A percentile compares a stretch with the other conserved stretches of the same genome.
These are phyloP conservation scores for Rhabdomys pumilio DNA, from an alignment of 2,797 vertebrate genomes.

Conservation along the genomic window DNA sequence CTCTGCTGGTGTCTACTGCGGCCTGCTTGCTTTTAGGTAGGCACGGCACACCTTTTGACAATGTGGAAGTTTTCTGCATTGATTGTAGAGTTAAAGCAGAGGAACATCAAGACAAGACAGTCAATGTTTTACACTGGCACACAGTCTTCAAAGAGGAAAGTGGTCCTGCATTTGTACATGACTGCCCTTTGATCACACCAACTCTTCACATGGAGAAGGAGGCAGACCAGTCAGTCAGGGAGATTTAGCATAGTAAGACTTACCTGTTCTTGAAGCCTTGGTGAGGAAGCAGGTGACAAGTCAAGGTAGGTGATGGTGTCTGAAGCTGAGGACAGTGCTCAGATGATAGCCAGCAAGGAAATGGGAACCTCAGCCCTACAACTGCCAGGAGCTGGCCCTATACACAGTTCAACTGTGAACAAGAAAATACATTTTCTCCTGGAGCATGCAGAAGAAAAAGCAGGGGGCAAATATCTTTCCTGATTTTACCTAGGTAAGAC, in stretches of 20 bases:
- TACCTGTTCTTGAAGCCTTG: not conserved
- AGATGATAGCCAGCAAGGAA: not conserved
- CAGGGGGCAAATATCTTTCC: not conserved
- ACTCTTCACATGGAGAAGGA: conserved; percentile 36
- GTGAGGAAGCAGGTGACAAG: not conserved
- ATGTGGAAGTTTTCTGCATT: not conserved
- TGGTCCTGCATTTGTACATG: not conserved
- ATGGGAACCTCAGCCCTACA: not conserved
- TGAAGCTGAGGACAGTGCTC: not conserved
- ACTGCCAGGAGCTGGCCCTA: not conserved
- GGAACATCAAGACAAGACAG: not conserved
- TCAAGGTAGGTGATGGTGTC: not conserved
- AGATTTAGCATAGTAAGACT: not conserved
- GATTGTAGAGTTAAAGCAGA: not conserved
- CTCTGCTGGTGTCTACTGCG: not conserved
- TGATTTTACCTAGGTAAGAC: not conserved
- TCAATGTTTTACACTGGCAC: not conserved
- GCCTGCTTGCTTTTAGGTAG: not conserved
- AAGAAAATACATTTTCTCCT: not conserved
- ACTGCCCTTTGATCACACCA: not conserved
- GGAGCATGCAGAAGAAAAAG: not conserved
- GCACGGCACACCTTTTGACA: not conserved
- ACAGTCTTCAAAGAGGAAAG: conserved; percentile 3
- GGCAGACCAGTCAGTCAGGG: not conserved
- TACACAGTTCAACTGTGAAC: not conserved